phyloP scores from a whole-genome alignment of 2,888 invertebrate species.

The Acrobasis suavella region DNA sequence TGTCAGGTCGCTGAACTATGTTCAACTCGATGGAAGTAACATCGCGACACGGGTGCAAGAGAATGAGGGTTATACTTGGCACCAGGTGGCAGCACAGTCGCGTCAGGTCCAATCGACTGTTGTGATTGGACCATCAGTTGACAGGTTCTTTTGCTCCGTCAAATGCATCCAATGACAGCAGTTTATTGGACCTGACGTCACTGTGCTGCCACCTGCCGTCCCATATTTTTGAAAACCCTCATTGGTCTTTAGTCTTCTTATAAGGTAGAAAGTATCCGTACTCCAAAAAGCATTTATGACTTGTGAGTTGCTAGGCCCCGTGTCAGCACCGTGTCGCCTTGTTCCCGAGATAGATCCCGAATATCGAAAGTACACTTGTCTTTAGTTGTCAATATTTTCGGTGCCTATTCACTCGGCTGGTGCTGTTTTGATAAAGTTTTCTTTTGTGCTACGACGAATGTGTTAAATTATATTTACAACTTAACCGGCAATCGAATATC shows the following conservation, averaged over 20 bases:
- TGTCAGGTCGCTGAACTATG: no score
- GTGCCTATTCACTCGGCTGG: conserved; percentile 44
- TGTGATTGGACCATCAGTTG: no score
- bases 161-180: no score
- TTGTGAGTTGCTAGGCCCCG: neutral
- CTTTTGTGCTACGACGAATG: conserved; percentile 44
- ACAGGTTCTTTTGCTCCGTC: no score
- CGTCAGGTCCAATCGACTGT: no score
- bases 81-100: no score
- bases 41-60: neutral
- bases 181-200: no score
- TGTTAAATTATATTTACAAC: conserved; percentile 18
- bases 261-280: neutral
- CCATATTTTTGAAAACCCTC: no score
- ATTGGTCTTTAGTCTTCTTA: no score
- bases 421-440: conserved; percentile 47
- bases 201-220: no score
- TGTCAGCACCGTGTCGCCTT: neutral
- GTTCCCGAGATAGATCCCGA: conserved; percentile 4
- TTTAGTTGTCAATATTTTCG: conserved; percentile 39
- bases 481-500: conserved; percentile 40
- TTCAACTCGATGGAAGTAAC: neutral
- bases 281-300: neutral
- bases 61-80: neutral
- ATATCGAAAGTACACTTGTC: conserved; percentile 29